Conservation (phyloP, 2,113 vertebrate genomes). For the Halcyon malimbica region DNA sequence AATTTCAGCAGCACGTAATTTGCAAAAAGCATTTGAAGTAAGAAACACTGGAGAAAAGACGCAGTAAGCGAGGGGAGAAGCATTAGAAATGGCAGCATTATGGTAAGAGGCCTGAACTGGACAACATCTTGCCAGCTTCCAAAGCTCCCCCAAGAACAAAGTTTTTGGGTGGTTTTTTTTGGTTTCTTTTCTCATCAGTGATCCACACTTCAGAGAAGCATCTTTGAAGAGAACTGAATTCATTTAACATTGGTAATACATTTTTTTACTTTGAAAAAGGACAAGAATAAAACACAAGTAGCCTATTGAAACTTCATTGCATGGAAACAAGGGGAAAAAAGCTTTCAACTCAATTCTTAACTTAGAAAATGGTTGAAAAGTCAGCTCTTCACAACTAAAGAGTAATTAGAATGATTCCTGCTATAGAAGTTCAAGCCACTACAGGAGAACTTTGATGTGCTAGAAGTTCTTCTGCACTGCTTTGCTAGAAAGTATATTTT, state of each 20-base stretch:
- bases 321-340: background rate
- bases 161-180: background rate
- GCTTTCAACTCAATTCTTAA: background rate
- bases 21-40: background rate
- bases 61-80: background rate
- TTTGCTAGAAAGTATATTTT: background rate
- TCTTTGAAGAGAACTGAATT: background rate
- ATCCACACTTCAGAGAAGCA: background rate
- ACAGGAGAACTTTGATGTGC: background rate
- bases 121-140: background rate
- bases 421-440: background rate
- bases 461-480: background rate
- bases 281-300: background rate
- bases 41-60: background rate
- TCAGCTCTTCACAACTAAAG: background rate
- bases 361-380: background rate
- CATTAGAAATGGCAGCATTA: background rate
- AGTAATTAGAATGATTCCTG: background rate
- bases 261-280: background rate
- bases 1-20: background rate
- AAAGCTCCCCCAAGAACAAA: background rate
- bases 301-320: background rate
- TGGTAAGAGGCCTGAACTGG: background rate
- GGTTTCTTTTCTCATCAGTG: background rate
- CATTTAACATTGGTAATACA: background rate